Conservation (phyloP, 2,113 vertebrate species). For the Ahaetulla prasina region DNA sequence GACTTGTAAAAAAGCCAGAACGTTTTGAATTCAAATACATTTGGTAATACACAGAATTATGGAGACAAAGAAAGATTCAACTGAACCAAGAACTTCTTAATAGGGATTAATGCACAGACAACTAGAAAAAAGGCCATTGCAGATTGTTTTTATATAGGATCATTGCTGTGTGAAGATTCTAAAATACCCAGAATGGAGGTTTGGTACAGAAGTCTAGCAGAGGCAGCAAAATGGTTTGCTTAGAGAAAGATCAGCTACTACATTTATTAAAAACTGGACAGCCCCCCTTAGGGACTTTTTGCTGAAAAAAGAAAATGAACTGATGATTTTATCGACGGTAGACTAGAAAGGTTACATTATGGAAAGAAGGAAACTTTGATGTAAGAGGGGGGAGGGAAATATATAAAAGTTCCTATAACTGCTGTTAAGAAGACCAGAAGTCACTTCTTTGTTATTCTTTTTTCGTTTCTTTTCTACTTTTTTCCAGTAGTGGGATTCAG, state of each 20-base stretch:
- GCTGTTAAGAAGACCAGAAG: background rate
- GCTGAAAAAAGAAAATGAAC: background rate
- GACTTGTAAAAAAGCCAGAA: background rate
- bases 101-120: background rate
- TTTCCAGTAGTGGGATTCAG: too few species aligned
- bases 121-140: background rate
- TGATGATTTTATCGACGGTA: background rate
- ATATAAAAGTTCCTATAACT: background rate
- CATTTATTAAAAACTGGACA: background rate
- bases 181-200: background rate
- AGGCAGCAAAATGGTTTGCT: background rate
- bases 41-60: background rate
- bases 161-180: background rate
- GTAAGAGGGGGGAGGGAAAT: rapidly evolving
- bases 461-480: background rate
- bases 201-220: background rate
- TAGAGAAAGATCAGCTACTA: background rate
- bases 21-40: background rate
- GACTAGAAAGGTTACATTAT: background rate
- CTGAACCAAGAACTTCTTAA: background rate
- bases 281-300: background rate
- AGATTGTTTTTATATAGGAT: background rate
- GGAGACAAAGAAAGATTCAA: background rate
- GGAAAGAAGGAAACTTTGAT: background rate
- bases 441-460: background rate